phyloP scores from a whole-genome alignment of 2,888 invertebrate species.

The Leucania comma region DNA sequence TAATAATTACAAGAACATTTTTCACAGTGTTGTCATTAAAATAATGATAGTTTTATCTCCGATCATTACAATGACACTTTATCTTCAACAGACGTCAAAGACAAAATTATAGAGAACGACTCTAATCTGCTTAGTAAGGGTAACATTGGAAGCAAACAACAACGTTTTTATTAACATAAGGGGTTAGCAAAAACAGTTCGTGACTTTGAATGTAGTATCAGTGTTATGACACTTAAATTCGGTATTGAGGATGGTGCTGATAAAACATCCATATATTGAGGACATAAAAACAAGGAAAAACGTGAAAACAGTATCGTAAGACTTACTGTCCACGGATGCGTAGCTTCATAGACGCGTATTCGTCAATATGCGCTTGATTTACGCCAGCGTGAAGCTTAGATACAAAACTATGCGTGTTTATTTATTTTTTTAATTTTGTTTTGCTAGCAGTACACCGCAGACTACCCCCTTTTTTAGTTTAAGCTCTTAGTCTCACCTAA shows the following conservation, averaged over 20 bases:
- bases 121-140: conserved; percentile 27
- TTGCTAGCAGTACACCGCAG: too few relatives aligned
- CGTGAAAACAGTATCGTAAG: conserved; percentile 17
- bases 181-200: conserved; percentile 66
- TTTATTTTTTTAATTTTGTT: too few relatives aligned
- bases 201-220: conserved; percentile 65
- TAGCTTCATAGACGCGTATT: too few relatives aligned
- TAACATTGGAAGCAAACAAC: conserved; percentile 41
- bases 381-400: too few relatives aligned
- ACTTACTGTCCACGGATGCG: too few relatives aligned
- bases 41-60: background rate
- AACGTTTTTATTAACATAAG: conserved; percentile 61
- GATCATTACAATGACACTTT: background rate
- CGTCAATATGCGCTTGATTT: too few relatives aligned
- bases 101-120: background rate
- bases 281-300: conserved; percentile 37
- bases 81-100: background rate
- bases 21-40: background rate
- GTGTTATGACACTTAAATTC: conserved; percentile 60
- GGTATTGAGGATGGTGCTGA: conserved; percentile 33
- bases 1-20: background rate
- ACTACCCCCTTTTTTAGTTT: too few relatives aligned
- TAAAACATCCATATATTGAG: conserved; percentile 20
- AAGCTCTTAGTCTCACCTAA: too few relatives aligned
- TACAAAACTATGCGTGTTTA: too few relatives aligned